Base-by-base conservation (phyloP, 1,140 invertebrate species). In the Triops cancriformis region DNA sequence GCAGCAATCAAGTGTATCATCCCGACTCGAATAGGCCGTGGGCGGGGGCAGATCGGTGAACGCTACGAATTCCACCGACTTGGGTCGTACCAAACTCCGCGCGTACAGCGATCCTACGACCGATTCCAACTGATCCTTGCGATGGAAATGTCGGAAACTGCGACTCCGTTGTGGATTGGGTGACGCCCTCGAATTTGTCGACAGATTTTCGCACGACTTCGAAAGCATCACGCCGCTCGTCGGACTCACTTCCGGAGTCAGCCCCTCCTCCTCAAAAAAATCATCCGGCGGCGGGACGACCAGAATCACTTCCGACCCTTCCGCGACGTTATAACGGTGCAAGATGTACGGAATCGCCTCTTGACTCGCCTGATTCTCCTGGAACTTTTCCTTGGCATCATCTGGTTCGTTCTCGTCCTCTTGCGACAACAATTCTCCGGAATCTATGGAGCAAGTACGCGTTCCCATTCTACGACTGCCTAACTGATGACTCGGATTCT, bases 11-110 rank as follows among this genome's bases (percentile, higher is more conserved):
- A 78, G 72, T 31, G 77, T 78, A 43, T 78, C 77, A 37, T 78
- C 77, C 2, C 73, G 77, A 23, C 77, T 73, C 26, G 72, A 74
- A 73, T 74, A 78, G 26, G 77, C 77, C 14, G 73, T 43, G 0
- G 77, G 77, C 10, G 77, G 77, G 18, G 77, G 77, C 42, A 78
- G 43, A 73, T 78, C 72, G 37, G 73, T 64, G 26, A 78, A 78
- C 41, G 77, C 64, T 12, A 78, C 77, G 18, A 78, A 78, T 31
- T 78, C 77, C 1, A 78, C 74, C 31, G 77, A 78, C 43, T 78
- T 78, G 27, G 77, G 77, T 42, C 73, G 72, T 31, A 73, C 27
- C 27, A 76, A 23, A 14, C 51, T 64, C 51, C 51, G 14, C 51
- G 51, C 51, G 18, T n/a, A 64, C 51, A 64, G 23, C 9, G 51